Evolutionary conservation across 1,140 invertebrate genomes (phyloP).

Genomic region (Euborellia annulipes): DNA sequence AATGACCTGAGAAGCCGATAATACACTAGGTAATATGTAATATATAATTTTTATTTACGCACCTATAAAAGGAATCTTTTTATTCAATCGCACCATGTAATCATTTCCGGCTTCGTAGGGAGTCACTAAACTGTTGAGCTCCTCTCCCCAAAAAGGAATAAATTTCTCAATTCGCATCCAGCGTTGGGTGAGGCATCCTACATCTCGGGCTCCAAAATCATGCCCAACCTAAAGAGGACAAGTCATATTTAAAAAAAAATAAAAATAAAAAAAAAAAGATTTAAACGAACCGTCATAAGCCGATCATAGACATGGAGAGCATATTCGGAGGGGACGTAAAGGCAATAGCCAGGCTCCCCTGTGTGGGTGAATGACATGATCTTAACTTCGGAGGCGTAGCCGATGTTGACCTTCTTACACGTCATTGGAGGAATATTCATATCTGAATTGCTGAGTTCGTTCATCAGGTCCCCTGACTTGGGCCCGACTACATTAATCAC

Average conservation of each 20-base stretch:
- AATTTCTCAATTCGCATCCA: slow-evolving; percentile 49
- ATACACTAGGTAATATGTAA: no score
- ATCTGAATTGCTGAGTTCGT: slow-evolving; percentile 55
- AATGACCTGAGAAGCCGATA: no score
- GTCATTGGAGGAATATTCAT: slow-evolving; percentile 56
- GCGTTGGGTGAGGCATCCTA: slow-evolving; percentile 57
- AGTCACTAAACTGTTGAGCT: slow-evolving; percentile 55
- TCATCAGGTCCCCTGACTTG: slow-evolving; percentile 50
- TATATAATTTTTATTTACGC: neutral
- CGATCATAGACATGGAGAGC: slow-evolving; percentile 64
- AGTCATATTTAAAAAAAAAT: slow-evolving; percentile 4
- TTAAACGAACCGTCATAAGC: slow-evolving; percentile 34
- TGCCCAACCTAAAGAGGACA: slow-evolving; percentile 30
- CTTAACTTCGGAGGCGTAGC: slow-evolving; percentile 57
- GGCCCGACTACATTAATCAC: slow-evolving; percentile 73
- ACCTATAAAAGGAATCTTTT: slow-evolving; percentile 18
- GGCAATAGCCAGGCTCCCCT: slow-evolving; percentile 66
- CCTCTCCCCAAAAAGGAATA: slow-evolving; percentile 47
- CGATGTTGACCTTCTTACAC: slow-evolving; percentile 57
- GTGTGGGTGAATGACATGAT: slow-evolving; percentile 69
- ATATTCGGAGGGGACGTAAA: slow-evolving; percentile 66
- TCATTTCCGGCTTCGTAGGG: slow-evolving; percentile 60
- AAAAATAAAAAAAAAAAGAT: slow-evolving; percentile 3
- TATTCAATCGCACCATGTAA: slow-evolving; percentile 54
- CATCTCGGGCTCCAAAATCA: slow-evolving; percentile 54